Conservation (phyloP, 2,888 invertebrate species). For the Allolobophora icterica region DNA sequence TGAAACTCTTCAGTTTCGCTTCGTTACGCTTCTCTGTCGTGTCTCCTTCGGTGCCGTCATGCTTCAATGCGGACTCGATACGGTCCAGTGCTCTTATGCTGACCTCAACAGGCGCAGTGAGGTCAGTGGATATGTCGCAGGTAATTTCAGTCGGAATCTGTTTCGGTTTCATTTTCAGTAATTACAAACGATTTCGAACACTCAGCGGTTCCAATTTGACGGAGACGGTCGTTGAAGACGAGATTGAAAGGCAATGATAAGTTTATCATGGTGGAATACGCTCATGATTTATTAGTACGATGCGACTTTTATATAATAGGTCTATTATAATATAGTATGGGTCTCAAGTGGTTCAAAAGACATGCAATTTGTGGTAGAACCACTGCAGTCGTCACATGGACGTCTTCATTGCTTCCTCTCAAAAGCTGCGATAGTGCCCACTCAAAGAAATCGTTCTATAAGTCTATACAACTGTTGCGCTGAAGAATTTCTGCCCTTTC, state of each 20-base stretch:
- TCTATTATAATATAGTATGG: too few species aligned
- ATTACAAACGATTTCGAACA: background rate
- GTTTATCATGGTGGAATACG: background rate
- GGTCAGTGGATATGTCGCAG: too few species aligned
- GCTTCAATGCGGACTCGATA: background rate
- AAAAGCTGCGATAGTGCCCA: too few species aligned
- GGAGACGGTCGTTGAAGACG: background rate
- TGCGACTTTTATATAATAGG: too few species aligned
- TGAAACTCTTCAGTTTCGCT: conserved; percentile 29
- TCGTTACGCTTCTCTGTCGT: conserved; percentile 4
- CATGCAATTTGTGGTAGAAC: too few species aligned
- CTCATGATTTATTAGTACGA: too few species aligned
- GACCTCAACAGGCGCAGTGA: background rate
- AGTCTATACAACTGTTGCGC: too few species aligned
- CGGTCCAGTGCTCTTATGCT: background rate
- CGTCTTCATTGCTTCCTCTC: too few species aligned
- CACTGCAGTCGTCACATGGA: too few species aligned
- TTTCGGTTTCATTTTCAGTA: background rate
- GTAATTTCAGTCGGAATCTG: background rate
- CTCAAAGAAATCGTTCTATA: too few species aligned
- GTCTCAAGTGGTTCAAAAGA: too few species aligned
- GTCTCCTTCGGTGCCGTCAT: background rate
- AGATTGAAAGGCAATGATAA: background rate
- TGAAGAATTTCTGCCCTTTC: too few species aligned
- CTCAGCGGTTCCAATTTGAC: background rate